These are phyloP conservation scores for Drosophila arizonae DNA, from an alignment of 1,140 invertebrate species.

Conservation along the genomic window DNA sequence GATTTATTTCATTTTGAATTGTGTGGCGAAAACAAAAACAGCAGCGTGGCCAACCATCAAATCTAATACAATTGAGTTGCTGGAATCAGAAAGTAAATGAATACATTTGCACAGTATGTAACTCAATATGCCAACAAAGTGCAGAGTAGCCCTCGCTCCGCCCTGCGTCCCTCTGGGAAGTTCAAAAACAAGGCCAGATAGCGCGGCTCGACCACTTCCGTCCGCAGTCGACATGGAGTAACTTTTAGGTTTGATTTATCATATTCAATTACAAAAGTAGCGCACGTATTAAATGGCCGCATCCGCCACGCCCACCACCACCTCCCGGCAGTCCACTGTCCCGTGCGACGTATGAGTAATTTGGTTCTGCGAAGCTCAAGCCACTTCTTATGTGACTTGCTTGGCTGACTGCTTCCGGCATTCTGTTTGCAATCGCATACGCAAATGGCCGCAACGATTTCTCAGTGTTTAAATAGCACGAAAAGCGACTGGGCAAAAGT, in stretches of 20 bases:
- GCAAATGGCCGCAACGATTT: conserved; percentile 43
- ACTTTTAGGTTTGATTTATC: conserved; percentile 76
- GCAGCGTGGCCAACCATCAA: conserved; percentile 40
- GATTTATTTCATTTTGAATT: conserved; percentile 77
- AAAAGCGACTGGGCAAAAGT: conserved; percentile 7
- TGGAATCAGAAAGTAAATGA: conserved; percentile 50
- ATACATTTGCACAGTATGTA: conserved; percentile 27
- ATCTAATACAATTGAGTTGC: conserved; percentile 64
- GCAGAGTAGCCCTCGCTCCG: neutral
- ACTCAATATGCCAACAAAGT: conserved; percentile 13
- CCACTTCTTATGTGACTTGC: conserved; percentile 25
- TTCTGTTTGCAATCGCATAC: conserved; percentile 51
- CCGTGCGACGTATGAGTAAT: conserved; percentile 73
- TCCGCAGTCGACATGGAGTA: conserved; percentile 19
- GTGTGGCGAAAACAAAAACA: conserved; percentile 26
- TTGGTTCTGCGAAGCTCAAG: conserved; percentile 30
- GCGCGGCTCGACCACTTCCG: conserved; percentile 56
- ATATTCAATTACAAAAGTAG: conserved; percentile 80
- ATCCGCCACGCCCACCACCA: conserved; percentile 27
- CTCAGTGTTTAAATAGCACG: conserved; percentile 58
- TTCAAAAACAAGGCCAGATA: conserved; percentile 21
- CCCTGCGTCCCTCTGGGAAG: neutral
- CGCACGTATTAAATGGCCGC: conserved; percentile 74
- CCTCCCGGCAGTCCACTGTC: conserved; percentile 8
- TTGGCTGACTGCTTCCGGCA: conserved; percentile 25